A percentile compares a stretch with the other conserved stretches of the same genome.
phyloP scores from a whole-genome alignment of 2,888 invertebrate genomes.

The Andrena minutula region DNA sequence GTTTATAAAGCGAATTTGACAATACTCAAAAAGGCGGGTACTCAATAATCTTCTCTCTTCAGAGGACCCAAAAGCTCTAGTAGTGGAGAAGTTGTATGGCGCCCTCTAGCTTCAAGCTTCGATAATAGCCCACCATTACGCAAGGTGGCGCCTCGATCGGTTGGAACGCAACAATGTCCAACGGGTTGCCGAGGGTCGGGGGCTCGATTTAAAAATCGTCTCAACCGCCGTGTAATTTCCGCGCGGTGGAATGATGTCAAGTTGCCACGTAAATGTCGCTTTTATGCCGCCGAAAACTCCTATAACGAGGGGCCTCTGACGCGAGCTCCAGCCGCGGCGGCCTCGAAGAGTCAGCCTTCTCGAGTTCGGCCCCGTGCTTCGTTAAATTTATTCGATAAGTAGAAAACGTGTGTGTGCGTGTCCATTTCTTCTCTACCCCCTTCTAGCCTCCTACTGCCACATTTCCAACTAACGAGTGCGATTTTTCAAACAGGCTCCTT shows the following conservation, averaged over 20 bases:
- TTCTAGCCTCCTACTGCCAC: background rate
- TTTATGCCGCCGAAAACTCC: slow-evolving; percentile 53
- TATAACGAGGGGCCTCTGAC: slow-evolving; percentile 52
- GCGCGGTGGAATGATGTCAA: slow-evolving; percentile 55
- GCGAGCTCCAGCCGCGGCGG: slow-evolving; percentile 24
- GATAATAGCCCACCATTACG: background rate
- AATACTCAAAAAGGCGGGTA: no score
- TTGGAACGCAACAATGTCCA: background rate
- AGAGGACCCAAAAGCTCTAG: no score
- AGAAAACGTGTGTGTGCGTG: slow-evolving; percentile 22
- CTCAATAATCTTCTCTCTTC: no score
- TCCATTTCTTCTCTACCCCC: background rate
- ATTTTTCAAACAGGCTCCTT: slow-evolving; percentile 45
- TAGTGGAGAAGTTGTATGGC: no score
- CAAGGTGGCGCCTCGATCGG: background rate
- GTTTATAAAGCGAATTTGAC: no score
- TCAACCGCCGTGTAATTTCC: slow-evolving; percentile 38
- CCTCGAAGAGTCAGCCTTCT: slow-evolving; percentile 43
- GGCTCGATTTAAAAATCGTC: slow-evolving; percentile 12
- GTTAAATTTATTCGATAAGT: slow-evolving; percentile 62
- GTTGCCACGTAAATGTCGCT: slow-evolving; percentile 49
- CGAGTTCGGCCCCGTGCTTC: slow-evolving; percentile 32
- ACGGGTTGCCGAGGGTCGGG: background rate
- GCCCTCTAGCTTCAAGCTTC: background rate
- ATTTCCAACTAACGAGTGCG: slow-evolving; percentile 40